A percentile compares a stretch with the other conserved stretches of the same genome.
Conservation (phyloP, 2,888 invertebrate species). For the Leucoma salicis region DNA sequence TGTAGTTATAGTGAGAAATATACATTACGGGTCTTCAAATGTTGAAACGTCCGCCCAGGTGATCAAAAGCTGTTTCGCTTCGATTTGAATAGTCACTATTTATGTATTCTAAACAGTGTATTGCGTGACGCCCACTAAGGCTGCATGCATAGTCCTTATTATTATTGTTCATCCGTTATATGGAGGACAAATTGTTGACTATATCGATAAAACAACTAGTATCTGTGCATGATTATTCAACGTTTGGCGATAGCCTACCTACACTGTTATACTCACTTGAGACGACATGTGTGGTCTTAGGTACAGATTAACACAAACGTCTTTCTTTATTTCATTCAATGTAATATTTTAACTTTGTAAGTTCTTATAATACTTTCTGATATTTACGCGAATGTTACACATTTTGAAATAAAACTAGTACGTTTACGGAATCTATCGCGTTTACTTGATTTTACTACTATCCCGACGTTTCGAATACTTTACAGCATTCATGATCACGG, state of each 20-base stretch:
- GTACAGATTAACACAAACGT: no score
- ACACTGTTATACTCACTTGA: background rate
- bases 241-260: background rate
- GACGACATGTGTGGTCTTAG: background rate
- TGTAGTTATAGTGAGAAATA: no score
- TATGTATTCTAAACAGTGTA: slow-evolving; percentile 52
- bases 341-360: background rate
- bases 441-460: no score
- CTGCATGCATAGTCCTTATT: slow-evolving; percentile 37
- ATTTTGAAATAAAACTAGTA: no score
- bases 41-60: slow-evolving; percentile 40
- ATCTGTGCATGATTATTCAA: background rate
- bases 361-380: background rate
- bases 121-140: slow-evolving; percentile 51
- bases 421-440: no score
- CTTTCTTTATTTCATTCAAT: background rate
- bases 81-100: slow-evolving; percentile 53
- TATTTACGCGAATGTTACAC: no score
- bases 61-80: slow-evolving; percentile 47
- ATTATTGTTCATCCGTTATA: slow-evolving; percentile 36
- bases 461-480: no score
- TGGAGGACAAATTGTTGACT: slow-evolving; percentile 19
- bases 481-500: no score
- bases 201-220: slow-evolving; percentile 7
- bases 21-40: slow-evolving; percentile 20